Conservation (phyloP, 2,888 invertebrate genomes). For the Elgonia sp. region DNA sequence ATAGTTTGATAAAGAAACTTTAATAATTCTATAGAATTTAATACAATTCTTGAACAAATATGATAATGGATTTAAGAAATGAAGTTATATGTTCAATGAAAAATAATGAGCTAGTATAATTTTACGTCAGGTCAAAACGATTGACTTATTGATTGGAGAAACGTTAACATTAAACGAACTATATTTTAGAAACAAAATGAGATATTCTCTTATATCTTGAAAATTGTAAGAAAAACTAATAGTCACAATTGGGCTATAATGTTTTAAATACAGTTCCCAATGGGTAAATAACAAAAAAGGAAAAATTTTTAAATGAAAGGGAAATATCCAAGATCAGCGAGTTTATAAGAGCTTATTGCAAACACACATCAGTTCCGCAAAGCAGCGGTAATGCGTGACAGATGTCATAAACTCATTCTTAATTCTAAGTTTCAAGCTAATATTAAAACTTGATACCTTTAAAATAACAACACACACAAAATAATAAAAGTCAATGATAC, state of each 20-base stretch:
- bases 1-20: neutral
- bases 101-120: constrained; percentile 32
- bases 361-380: constrained; percentile 54
- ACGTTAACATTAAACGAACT: constrained; percentile 21
- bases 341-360: constrained; percentile 36
- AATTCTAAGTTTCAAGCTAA: constrained; percentile 20
- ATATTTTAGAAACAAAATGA: constrained; percentile 3
- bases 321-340: constrained; percentile 41
- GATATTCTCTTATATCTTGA: neutral
- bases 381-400: constrained; percentile 23
- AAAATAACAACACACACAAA: too few species aligned
- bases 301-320: constrained; percentile 46
- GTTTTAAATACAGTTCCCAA: constrained; percentile 1
- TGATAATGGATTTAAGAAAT: constrained; percentile 18
- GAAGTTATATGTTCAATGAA: constrained; percentile 20
- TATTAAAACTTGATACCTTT: neutral
- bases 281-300: constrained; percentile 39
- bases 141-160: constrained; percentile 56
- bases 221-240: neutral
- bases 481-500: neutral
- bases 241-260: neutral
- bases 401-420: constrained; percentile 38
- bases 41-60: constrained; percentile 3
- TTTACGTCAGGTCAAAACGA: constrained; percentile 42
- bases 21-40: neutral